Percentiles rank a stretch among this genome's conserved stretches.
phyloP scores from a whole-genome alignment of 2,113 vertebrate species.

The Ceyx cyanopectus region DNA sequence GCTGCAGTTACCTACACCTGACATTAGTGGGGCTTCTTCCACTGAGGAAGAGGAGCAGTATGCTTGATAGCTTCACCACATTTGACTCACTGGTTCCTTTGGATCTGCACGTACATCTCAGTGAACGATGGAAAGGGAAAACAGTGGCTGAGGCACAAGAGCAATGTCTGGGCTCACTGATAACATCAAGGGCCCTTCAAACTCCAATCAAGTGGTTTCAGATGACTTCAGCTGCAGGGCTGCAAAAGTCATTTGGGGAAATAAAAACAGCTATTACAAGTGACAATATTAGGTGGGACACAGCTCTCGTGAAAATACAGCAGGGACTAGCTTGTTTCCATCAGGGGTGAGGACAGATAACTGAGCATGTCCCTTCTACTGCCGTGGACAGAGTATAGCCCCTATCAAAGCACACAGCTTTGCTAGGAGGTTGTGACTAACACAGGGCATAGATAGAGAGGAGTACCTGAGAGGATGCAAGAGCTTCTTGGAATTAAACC shows the following conservation, averaged over 20 bases:
- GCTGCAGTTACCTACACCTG: background rate
- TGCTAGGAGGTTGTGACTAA: background rate
- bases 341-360: background rate
- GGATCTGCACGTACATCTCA: background rate
- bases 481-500: background rate
- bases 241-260: slow-evolving; percentile 27
- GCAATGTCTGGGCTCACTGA: background rate
- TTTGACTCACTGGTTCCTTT: background rate
- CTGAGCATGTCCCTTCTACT: background rate
- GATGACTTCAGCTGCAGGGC: slow-evolving; percentile 14
- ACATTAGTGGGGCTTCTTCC: background rate
- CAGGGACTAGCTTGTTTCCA: background rate
- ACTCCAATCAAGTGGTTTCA: background rate
- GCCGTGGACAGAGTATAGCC: background rate
- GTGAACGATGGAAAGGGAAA: background rate
- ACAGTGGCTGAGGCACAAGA: background rate
- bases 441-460: background rate
- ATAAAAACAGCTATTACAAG: slow-evolving; percentile 21
- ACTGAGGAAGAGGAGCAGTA: background rate
- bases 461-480: background rate
- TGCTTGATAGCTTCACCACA: background rate
- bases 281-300: slow-evolving; percentile 26
- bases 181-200: slow-evolving; percentile 23
- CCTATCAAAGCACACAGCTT: background rate
- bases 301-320: background rate